Conservation (phyloP, 30 jellyfish, hydroid and myxozoan genomes). For the Hydractinia echinata region DNA sequence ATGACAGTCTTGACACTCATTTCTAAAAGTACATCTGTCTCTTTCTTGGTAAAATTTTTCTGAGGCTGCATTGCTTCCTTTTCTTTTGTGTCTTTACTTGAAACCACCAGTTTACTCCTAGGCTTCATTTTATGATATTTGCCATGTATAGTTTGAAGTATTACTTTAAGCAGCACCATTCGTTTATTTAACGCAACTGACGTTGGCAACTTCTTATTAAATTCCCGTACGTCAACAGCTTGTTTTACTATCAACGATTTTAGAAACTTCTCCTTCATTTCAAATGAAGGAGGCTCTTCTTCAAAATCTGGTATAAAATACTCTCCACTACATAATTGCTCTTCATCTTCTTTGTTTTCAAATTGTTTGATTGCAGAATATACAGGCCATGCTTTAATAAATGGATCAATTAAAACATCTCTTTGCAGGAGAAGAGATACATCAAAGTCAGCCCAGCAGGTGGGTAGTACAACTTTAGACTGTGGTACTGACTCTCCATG, state of each 20-base stretch:
- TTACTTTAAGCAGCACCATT: constrained; percentile 36
- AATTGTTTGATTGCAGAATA: neutral
- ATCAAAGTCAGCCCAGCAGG: constrained; percentile 31
- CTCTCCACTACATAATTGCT: constrained; percentile 15
- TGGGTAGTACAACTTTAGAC: neutral
- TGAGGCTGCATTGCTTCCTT: neutral
- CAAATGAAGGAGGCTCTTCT: constrained; percentile 46
- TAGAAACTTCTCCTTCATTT: constrained; percentile 29
- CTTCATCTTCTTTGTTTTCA: constrained; percentile 12
- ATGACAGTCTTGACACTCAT: constrained; percentile 76
- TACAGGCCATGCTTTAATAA: neutral
- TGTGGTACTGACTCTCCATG: neutral
- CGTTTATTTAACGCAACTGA: constrained; percentile 52
- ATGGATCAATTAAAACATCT: constrained; percentile 1
- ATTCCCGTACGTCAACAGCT: constrained; percentile 23
- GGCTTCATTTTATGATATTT: constrained; percentile 41
- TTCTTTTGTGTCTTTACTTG: constrained; percentile 11
- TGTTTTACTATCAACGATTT: constrained; percentile 28
- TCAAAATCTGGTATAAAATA: constrained; percentile 52
- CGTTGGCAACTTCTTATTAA: constrained; percentile 47
- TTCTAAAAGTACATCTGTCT: constrained; percentile 61
- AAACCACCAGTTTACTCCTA: neutral
- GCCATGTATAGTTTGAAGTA: constrained; percentile 38
- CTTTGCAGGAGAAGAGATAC: neutral
- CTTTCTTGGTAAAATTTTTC: constrained; percentile 8